A percentile compares a stretch with the other conserved stretches of the same genome.
Conservation (phyloP, 2,888 invertebrate genomes). For the Sminthurides aquaticus region DNA sequence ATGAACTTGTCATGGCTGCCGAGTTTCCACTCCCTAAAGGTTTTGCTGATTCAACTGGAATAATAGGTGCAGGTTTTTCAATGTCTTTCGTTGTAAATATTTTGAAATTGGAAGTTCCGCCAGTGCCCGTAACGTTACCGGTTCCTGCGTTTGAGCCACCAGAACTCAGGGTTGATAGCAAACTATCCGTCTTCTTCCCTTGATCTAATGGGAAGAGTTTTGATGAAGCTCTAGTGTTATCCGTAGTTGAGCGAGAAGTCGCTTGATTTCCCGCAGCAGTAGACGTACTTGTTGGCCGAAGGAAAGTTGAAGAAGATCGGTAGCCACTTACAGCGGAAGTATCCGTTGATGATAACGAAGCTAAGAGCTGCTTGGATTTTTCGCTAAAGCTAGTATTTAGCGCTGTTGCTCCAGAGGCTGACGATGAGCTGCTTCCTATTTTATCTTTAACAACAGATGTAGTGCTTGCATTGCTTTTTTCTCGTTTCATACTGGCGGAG, state of each 20-base stretch:
- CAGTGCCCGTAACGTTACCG: neutral
- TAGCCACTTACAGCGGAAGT: neutral
- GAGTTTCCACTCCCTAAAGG: constrained; percentile 14
- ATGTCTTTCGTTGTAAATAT: neutral
- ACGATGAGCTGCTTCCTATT: neutral
- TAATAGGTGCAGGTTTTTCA: constrained; percentile 8
- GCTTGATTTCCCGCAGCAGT: neutral
- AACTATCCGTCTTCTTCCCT: neutral
- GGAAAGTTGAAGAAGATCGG: neutral
- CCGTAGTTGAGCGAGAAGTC: neutral
- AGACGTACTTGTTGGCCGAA: neutral
- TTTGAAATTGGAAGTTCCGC: neutral
- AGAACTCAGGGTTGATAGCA: neutral
- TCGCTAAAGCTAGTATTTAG: neutral
- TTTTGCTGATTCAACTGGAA: constrained; percentile 17
- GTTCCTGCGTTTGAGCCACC: neutral
- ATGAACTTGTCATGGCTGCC: constrained; percentile 32
- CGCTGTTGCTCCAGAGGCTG: neutral
- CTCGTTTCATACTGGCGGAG: constrained; percentile 15
- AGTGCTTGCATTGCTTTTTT: constrained; percentile 19
- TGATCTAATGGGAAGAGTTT: neutral
- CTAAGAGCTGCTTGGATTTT: neutral
- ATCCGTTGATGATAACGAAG: neutral
- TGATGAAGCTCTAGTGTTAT: neutral
- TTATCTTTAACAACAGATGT: constrained; percentile 2